These are phyloP conservation scores for Epinephelus moara DNA, from an alignment of 2,113 vertebrate species.

Conservation along the genomic window DNA sequence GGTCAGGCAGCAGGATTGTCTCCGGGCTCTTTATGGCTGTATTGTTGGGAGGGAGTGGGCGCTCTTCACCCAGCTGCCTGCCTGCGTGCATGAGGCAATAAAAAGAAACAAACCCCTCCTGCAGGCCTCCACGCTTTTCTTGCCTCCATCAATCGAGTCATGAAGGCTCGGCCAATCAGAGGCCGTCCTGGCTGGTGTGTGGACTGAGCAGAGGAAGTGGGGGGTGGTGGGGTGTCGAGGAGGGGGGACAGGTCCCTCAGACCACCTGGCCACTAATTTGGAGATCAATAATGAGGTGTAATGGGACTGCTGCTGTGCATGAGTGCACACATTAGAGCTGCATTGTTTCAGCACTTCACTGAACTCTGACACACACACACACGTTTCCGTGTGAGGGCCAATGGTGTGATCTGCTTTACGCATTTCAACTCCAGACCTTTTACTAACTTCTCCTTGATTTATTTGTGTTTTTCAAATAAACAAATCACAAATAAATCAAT, in stretches of 20 bases:
- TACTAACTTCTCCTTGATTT: too few species aligned
- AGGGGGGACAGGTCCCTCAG: constrained; percentile 23
- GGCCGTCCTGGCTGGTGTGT: not conserved
- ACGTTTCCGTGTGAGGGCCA: not conserved
- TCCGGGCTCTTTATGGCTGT: constrained; percentile 65
- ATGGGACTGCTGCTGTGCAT: constrained; percentile 63
- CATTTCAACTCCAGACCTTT: too few species aligned
- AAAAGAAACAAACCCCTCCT: constrained; percentile 29
- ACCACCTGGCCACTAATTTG: constrained; percentile 79
- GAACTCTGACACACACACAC: constrained; percentile 20
- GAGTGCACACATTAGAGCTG: constrained; percentile 60
- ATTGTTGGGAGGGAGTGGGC: constrained; percentile 56
- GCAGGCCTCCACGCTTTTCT: constrained; percentile 16
- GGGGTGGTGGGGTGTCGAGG: not conserved
- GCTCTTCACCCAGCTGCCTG: constrained; percentile 48
- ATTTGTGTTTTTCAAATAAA: too few species aligned
- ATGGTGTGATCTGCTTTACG: too few species aligned
- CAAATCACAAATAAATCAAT: too few species aligned
- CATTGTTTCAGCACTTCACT: constrained; percentile 60
- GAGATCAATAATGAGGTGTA: constrained; percentile 77
- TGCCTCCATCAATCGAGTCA: constrained; percentile 48
- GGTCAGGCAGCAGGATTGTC: constrained; percentile 55
- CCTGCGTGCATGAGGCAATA: not conserved
- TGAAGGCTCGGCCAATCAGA: constrained; percentile 53
- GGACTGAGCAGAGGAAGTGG: not conserved